Percentiles rank a stretch among this genome's conserved stretches.
Evolutionary conservation across 2,888 invertebrate species (phyloP).

Genomic region (Boloria selene): DNA sequence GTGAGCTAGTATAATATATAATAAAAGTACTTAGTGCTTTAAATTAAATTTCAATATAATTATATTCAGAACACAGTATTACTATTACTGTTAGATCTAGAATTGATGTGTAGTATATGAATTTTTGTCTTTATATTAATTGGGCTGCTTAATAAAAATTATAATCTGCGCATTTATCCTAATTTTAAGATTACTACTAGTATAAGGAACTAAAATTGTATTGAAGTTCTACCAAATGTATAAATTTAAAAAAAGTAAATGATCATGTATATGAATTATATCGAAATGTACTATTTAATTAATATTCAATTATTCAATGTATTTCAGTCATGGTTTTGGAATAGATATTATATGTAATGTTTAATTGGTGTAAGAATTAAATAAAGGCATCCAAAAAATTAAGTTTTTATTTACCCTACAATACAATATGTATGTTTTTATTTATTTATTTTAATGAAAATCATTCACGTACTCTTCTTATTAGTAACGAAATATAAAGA

Average conservation of each 20-base stretch:
- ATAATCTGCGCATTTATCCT: background rate
- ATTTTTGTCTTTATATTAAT: constrained; percentile 3
- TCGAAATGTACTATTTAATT: constrained; percentile 18
- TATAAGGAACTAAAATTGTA: background rate
- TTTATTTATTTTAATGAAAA: too few relatives aligned
- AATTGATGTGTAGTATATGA: constrained; percentile 12
- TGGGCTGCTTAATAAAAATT: background rate
- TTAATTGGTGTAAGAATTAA: constrained; percentile 28
- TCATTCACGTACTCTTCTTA: too few relatives aligned
- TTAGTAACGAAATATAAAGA: too few relatives aligned
- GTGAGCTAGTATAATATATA: too few relatives aligned
- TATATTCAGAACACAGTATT: background rate
- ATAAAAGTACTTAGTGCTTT: background rate
- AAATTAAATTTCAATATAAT: background rate
- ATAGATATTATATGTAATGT: constrained; percentile 6
- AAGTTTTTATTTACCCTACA: background rate
- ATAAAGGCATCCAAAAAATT: constrained; percentile 18
- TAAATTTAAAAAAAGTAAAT: background rate
- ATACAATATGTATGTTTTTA: too few relatives aligned
- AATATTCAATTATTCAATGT: constrained; percentile 24
- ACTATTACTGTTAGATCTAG: constrained; percentile 5
- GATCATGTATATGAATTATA: constrained; percentile 1
- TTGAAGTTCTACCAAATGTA: background rate
- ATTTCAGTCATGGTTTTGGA: constrained; percentile 29
- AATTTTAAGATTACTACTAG: constrained; percentile 2